Evolutionary conservation across 1,140 invertebrate species (phyloP).

Genomic region (Dolichoris vasculosae): DNA sequence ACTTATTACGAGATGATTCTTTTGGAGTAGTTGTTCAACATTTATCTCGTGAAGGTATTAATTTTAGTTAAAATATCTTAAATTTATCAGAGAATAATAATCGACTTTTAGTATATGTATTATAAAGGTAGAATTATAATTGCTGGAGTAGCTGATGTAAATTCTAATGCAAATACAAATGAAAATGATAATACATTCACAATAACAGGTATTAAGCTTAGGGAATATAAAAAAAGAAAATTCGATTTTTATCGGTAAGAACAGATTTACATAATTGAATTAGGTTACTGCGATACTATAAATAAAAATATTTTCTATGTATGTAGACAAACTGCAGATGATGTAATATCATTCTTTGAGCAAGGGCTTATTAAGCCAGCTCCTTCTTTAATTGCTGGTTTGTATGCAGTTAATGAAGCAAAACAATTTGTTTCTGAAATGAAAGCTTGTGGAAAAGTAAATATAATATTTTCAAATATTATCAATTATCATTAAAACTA

Average conservation of each 20-base stretch:
- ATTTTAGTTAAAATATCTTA: neutral
- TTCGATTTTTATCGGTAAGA: conserved; percentile 73
- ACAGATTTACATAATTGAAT: neutral
- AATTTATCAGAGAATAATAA: conserved; percentile 21
- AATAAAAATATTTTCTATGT: conserved; percentile 17
- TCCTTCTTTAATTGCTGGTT: conserved; percentile 59
- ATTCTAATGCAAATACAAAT: conserved; percentile 56
- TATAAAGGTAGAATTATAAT: conserved; percentile 75
- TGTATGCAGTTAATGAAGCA: conserved; percentile 66
- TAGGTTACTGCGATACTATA: neutral
- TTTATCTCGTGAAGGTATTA: conserved; percentile 66
- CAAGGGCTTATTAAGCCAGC: conserved; percentile 66
- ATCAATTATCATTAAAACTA: neutral
- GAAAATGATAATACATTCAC: conserved; percentile 71
- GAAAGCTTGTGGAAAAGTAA: conserved; percentile 66
- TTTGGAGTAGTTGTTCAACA: conserved; percentile 67
- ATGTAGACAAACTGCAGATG: conserved; percentile 66
- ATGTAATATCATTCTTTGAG: conserved; percentile 66
- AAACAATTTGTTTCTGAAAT: conserved; percentile 60
- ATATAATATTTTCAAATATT: conserved; percentile 39
- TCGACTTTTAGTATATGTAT: conserved; percentile 28
- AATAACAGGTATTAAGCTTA: conserved; percentile 76
- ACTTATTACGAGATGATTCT: conserved; percentile 65
- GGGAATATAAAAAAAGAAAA: conserved; percentile 73
- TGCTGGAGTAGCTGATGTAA: conserved; percentile 75